These are phyloP conservation scores for Percopsis transmontana DNA, from an alignment of 2,113 vertebrate genomes.

Conservation along the genomic window DNA sequence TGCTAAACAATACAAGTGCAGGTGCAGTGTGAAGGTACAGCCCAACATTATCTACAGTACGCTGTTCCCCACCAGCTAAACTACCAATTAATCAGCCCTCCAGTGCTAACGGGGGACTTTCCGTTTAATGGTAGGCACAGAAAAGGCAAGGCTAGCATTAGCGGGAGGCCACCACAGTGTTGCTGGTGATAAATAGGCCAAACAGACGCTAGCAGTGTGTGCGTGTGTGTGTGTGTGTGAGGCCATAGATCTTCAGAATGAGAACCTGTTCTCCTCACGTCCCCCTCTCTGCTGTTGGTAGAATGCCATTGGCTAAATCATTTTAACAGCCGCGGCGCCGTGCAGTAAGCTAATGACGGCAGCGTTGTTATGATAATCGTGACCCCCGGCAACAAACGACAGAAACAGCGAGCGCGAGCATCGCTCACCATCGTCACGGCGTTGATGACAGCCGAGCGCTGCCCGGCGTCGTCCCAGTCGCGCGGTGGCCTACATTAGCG, in stretches of 20 bases:
- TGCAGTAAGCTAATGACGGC: constrained; percentile 43
- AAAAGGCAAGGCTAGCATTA: constrained; percentile 45
- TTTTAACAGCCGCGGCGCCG: constrained; percentile 45
- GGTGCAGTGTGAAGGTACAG: constrained; percentile 51
- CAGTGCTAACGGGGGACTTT: constrained; percentile 57
- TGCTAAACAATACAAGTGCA: constrained; percentile 51
- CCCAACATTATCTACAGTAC: constrained; percentile 47
- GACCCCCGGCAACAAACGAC: constrained; percentile 36
- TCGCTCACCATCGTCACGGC: constrained; percentile 35
- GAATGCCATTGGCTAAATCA: constrained; percentile 65
- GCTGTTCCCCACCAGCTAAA: constrained; percentile 46
- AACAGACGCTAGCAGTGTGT: constrained; percentile 34
- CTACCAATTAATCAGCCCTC: constrained; percentile 67
- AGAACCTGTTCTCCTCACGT: constrained; percentile 37
- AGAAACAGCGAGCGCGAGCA: constrained; percentile 46
- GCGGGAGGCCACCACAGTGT: too few relatives aligned
- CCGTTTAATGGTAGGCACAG: constrained; percentile 55
- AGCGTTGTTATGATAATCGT: constrained; percentile 48
- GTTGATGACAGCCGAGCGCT: constrained; percentile 32
- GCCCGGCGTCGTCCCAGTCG: constrained; percentile 43
- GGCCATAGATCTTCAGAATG: constrained; percentile 54
- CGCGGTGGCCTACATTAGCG: constrained; percentile 62
- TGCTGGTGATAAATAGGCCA: constrained; percentile 62
- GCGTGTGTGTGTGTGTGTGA: not conserved
- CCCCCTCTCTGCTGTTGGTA: constrained; percentile 25